Conservation (phyloP, 2,797 vertebrate genomes). For the Pyrocephalus nanus region DNA sequence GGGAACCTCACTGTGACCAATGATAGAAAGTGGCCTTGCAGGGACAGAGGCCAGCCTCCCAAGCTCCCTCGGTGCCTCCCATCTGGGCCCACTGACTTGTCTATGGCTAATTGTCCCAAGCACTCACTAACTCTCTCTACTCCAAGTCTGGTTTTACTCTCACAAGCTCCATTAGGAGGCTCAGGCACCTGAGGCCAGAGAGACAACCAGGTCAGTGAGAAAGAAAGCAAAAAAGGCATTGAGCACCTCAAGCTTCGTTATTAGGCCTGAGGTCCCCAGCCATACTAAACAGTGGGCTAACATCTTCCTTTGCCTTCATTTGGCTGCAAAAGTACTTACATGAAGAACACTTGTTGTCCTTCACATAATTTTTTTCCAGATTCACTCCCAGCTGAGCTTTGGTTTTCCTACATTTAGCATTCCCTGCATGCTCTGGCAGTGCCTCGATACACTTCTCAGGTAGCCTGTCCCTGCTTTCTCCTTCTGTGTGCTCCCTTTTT, state of each 20-base stretch:
- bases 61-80: background rate
- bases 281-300: background rate
- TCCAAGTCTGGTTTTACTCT: background rate
- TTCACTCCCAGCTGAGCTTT: too few relatives aligned
- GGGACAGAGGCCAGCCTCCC: background rate
- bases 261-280: accelerated
- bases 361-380: too few relatives aligned
- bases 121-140: background rate
- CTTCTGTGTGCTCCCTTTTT: too few relatives aligned
- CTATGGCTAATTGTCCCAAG: background rate
- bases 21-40: background rate
- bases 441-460: too few relatives aligned
- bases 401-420: too few relatives aligned
- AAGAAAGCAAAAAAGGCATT: background rate
- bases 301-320: too few relatives aligned
- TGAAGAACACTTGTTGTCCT: too few relatives aligned
- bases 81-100: background rate
- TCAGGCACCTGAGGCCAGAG: background rate
- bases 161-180: background rate
- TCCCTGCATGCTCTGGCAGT: too few relatives aligned
- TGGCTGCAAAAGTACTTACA: too few relatives aligned
- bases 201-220: background rate
- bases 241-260: background rate
- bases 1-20: background rate
- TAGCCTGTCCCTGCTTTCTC: too few relatives aligned